These are phyloP conservation scores for Halocaridina rubra DNA, from an alignment of 2,888 invertebrate genomes.

Conservation along the genomic window DNA sequence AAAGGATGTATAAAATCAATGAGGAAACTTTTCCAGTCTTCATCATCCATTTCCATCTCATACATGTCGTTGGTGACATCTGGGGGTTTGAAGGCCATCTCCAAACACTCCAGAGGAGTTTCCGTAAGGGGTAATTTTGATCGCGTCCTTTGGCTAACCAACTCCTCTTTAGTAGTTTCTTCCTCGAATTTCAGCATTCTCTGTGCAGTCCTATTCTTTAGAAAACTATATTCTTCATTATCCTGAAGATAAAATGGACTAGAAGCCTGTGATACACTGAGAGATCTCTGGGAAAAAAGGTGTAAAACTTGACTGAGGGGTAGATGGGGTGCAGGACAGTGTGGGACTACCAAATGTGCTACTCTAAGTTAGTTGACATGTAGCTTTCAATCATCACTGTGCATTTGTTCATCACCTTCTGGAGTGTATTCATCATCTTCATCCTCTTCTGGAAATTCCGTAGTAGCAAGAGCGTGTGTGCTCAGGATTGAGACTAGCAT, in stretches of 20 bases:
- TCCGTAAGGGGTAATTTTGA: constrained; percentile 87
- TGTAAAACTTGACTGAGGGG: background rate
- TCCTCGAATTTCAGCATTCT: constrained; percentile 24
- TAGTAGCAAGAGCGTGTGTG: constrained; percentile 32
- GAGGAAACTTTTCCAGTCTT: constrained; percentile 83
- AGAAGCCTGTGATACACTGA: background rate
- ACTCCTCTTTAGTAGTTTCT: constrained; percentile 64
- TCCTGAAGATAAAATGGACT: too few species aligned
- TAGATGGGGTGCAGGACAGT: constrained; percentile 5
- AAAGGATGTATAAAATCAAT: constrained; percentile 80
- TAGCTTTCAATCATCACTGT: constrained; percentile 54
- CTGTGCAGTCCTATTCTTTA: constrained; percentile 21
- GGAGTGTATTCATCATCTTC: constrained; percentile 47
- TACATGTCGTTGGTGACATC: constrained; percentile 86
- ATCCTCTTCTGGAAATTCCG: constrained; percentile 47
- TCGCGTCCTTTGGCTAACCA: constrained; percentile 85
- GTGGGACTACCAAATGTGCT: constrained; percentile 12
- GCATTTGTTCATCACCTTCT: constrained; percentile 43
- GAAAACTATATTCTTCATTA: too few species aligned
- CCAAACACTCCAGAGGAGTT: constrained; percentile 87
- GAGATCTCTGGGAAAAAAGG: too few species aligned
- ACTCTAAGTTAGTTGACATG: background rate
- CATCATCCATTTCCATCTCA: constrained; percentile 76
- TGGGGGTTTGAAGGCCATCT: constrained; percentile 89
- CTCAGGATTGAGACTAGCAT: constrained; percentile 23